phyloP scores from a whole-genome alignment of 1,140 invertebrate species.

The Pogonomyrmex barbatus region DNA sequence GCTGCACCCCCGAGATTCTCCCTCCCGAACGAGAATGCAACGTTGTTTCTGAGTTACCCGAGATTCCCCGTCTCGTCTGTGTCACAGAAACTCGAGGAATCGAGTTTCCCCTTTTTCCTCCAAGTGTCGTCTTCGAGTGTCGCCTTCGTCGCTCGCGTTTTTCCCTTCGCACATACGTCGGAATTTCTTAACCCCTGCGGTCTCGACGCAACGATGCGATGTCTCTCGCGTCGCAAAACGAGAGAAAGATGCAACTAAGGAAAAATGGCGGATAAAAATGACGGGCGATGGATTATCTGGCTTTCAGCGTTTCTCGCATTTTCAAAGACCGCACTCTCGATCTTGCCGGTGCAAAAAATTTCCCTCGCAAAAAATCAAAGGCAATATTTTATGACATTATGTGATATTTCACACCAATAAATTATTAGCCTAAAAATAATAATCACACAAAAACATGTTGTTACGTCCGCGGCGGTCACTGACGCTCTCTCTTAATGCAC shows the following conservation, averaged over 20 bases:
- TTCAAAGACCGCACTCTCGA: not conserved
- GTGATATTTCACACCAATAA: too few relatives aligned
- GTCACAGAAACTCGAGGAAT: conserved; percentile 64
- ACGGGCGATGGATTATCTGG: not conserved
- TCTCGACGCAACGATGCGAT: conserved; percentile 1
- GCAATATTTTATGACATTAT: not conserved
- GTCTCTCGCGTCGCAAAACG: not conserved
- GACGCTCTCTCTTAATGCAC: too few relatives aligned
- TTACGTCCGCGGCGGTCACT: too few relatives aligned
- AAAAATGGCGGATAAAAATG: not conserved
- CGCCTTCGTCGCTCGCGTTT: conserved; percentile 9
- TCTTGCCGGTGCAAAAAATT: not conserved
- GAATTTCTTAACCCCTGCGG: conserved; percentile 39
- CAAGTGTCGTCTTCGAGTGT: conserved; percentile 19
- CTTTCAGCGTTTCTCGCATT: not conserved
- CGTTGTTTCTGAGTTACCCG: conserved; percentile 61
- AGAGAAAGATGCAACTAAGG: not conserved
- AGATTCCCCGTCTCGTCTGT: conserved; percentile 54
- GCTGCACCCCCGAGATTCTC: conserved; percentile 9
- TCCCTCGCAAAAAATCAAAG: not conserved
- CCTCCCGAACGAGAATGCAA: conserved; percentile 33
- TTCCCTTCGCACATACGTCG: not conserved
- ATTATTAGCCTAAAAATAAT: not conserved
- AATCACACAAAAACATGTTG: not conserved
- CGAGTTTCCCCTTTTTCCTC: conserved; percentile 50